Conservation (phyloP, 2,797 vertebrate species). For the Oryzias sinensis region DNA sequence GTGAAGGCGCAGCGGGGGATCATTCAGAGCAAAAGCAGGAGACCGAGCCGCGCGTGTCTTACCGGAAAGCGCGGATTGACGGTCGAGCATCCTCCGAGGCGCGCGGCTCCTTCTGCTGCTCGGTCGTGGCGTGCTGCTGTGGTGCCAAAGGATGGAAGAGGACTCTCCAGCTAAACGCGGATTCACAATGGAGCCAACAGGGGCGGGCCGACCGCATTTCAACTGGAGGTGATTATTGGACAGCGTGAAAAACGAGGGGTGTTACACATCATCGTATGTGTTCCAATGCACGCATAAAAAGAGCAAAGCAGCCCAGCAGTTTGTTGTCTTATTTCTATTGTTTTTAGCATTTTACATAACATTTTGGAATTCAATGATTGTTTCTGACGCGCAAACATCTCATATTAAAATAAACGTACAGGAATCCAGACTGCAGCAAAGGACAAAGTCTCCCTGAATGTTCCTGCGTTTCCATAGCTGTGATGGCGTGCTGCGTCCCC, state of each 20-base stretch:
- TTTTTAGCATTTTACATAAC: too few relatives aligned
- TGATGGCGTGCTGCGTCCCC: slow-evolving; percentile 32
- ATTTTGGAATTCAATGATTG: too few relatives aligned
- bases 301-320: too few relatives aligned
- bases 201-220: slow-evolving; percentile 66
- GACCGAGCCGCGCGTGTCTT: slow-evolving; percentile 31
- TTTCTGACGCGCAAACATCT: too few relatives aligned
- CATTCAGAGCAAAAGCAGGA: not conserved
- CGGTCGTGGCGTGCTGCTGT: slow-evolving; percentile 67
- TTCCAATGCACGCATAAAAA: slow-evolving; percentile 2
- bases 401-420: too few relatives aligned
- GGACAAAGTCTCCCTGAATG: slow-evolving; percentile 4
- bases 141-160: slow-evolving; percentile 66
- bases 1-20: not conserved
- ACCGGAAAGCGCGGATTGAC: slow-evolving; percentile 54
- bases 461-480: slow-evolving; percentile 14
- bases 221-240: slow-evolving; percentile 56
- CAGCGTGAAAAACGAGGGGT: slow-evolving; percentile 42
- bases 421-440: too few relatives aligned
- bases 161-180: slow-evolving; percentile 57
- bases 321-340: not conserved
- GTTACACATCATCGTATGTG: slow-evolving; percentile 24
- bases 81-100: slow-evolving; percentile 52
- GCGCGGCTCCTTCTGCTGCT: slow-evolving; percentile 47
- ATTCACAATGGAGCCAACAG: slow-evolving; percentile 61